phyloP scores from a whole-genome alignment of 2,797 vertebrate species.

The Enteromius radiatus region DNA sequence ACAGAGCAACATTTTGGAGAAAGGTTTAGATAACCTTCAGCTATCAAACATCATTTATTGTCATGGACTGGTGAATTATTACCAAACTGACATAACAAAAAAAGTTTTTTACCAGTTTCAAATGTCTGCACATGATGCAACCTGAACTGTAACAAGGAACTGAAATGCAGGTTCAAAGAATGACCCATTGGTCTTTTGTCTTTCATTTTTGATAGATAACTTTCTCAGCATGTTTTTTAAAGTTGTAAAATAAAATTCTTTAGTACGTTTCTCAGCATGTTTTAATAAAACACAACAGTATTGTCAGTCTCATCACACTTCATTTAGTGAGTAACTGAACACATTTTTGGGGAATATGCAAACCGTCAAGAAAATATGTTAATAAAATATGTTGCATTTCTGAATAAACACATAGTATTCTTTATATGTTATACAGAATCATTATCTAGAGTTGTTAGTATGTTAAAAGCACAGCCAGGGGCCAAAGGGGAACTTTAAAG shows the following conservation, averaged over 20 bases:
- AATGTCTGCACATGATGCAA: not conserved
- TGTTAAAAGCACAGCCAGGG: not conserved
- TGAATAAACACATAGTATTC: not conserved
- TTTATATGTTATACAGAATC: not conserved
- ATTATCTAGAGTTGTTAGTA: not conserved
- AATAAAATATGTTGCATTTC: not conserved
- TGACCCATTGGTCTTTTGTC: not conserved
- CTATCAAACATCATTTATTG: not conserved
- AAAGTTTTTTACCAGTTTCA: no score
- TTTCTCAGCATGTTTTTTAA: not conserved
- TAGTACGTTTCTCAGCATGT: not conserved
- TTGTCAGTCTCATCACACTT: not conserved
- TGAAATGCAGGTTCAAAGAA: conserved; percentile 12
- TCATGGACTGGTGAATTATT: not conserved
- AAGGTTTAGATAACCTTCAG: not conserved
- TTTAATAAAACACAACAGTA: not conserved
- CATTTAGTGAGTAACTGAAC: not conserved
- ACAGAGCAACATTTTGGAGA: not conserved
- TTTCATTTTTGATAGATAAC: not conserved
- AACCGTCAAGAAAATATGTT: not conserved
- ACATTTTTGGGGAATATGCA: not conserved
- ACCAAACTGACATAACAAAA: not conserved
- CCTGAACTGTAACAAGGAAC: not conserved
- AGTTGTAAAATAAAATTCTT: not conserved
- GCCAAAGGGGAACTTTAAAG: conserved; percentile 5